phyloP scores from a whole-genome alignment of 2,797 vertebrate genomes.

The Acomys russatus region DNA sequence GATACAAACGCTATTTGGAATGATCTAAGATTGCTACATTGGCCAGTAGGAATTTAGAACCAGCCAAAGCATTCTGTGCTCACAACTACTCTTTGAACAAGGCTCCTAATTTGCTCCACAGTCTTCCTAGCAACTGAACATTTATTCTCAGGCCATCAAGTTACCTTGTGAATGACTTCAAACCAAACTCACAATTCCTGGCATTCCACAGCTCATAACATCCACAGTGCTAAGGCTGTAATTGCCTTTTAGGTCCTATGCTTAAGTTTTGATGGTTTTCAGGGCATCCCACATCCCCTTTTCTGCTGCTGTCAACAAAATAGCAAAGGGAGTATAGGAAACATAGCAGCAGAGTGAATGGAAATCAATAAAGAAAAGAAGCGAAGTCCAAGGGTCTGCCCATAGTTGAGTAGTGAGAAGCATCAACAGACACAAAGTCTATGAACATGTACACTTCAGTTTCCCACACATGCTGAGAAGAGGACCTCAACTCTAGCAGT shows the following conservation, averaged over 20 bases:
- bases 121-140: not conserved
- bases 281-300: not conserved
- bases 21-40: not conserved
- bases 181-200: not conserved
- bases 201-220: not conserved
- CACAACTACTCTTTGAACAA: not conserved
- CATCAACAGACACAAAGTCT: not conserved
- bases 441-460: not conserved
- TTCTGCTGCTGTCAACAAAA: not conserved
- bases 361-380: not conserved
- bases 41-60: not conserved
- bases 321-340: not conserved
- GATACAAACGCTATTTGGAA: not conserved
- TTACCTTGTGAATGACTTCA: not conserved
- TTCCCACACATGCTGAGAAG: not conserved
- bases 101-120: not conserved
- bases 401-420: not conserved
- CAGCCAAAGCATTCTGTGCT: not conserved
- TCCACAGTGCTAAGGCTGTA: not conserved
- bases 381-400: not conserved
- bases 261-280: not conserved
- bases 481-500: not conserved
- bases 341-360: not conserved
- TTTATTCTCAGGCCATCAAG: not conserved
- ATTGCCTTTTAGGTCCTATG: not conserved